Evolutionary conservation across 53 echinoderm and acorn worm species (phyloP), one percentile per base, ranked within the genome.

Genomic region (Zoroaster sp.): DNA sequence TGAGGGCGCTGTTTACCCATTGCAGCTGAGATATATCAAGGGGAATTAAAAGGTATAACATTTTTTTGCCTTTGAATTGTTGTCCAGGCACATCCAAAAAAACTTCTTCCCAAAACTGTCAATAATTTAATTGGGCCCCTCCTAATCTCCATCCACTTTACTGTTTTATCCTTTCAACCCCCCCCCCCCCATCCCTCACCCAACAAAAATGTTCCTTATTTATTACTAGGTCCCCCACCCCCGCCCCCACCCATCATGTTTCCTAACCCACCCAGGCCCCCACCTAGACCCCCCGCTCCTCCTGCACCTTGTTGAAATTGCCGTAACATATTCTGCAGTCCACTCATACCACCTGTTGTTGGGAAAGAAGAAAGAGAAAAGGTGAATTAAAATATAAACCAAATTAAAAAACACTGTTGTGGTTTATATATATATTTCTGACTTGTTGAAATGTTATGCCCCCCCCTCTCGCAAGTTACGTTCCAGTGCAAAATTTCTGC

Each of bases 261-360:
- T 20, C 78, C 78, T 36, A 78, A 54, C 18, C 92, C 92, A 14
- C 95, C 95, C 40, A 93, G 73, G 12, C 94, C 94, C 18, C 92
- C 92, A 14, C 95, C 95, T 49, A 93, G 73, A 8, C 94, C 94
- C 31, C 93, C 95, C 83, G 88, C 93, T 11, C 97, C 97, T 49
- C 92, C 93, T 45, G 97, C 92, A 51, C 97, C 94, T 65, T 97
- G 97, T 92, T 97, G 97, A 79, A 97, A 97, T 83, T 97, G 97
- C 36, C 92, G 92, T 94, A 97, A 92, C 97, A 97, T 97, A 78
- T 92, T 97, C 89, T 97, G 97, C 28, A 97, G 95, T 75, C 97
- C 97, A 68, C 92, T 92, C 92, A 97, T 95, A 46, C 97, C 97
- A 83, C 97, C 95, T 95, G 78, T 14, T 7, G 11, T 23, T 4